phyloP scores from a whole-genome alignment of 2,113 vertebrate species.

The Pterophyllum scalare region DNA sequence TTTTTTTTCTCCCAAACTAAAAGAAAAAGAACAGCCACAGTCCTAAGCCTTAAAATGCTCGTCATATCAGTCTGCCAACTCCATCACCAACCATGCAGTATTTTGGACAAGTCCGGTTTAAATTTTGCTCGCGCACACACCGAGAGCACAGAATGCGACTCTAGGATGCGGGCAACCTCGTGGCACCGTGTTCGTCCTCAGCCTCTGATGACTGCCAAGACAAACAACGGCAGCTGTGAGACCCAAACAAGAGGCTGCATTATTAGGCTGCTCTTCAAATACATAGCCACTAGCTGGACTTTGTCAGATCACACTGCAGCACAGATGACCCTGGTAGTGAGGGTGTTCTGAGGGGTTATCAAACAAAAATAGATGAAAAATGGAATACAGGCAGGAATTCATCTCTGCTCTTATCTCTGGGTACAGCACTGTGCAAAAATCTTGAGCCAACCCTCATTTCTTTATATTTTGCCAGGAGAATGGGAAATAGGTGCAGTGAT shows the following conservation, averaged over 20 bases:
- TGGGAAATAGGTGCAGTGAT: background rate
- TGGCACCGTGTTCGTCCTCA: slow-evolving; percentile 40
- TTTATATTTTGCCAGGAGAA: background rate
- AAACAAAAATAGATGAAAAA: slow-evolving; percentile 10
- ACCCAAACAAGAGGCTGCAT: slow-evolving; percentile 65
- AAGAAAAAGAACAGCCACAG: background rate
- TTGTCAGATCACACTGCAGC: slow-evolving; percentile 38
- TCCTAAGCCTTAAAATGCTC: background rate
- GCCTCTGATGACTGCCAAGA: slow-evolving; percentile 65
- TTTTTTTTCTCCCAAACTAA: slow-evolving; percentile 16
- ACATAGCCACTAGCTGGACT: slow-evolving; percentile 25
- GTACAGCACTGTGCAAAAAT: background rate
- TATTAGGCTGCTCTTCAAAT: slow-evolving; percentile 66
- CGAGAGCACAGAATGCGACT: slow-evolving; percentile 28
- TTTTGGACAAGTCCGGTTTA: slow-evolving; percentile 28
- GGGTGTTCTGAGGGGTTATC: background rate
- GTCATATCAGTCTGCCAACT: slow-evolving; percentile 22
- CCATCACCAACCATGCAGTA: background rate
- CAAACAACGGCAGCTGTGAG: slow-evolving; percentile 69
- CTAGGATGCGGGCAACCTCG: slow-evolving; percentile 36
- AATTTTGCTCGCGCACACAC: slow-evolving; percentile 14
- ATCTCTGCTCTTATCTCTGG: background rate
- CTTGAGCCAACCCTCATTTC: background rate
- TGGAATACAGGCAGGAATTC: background rate
- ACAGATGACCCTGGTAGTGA: background rate